Percentiles rank a stretch among this genome's conserved stretches.
Conservation (phyloP, 2,797 vertebrate species). For the Etheostoma nigrum region DNA sequence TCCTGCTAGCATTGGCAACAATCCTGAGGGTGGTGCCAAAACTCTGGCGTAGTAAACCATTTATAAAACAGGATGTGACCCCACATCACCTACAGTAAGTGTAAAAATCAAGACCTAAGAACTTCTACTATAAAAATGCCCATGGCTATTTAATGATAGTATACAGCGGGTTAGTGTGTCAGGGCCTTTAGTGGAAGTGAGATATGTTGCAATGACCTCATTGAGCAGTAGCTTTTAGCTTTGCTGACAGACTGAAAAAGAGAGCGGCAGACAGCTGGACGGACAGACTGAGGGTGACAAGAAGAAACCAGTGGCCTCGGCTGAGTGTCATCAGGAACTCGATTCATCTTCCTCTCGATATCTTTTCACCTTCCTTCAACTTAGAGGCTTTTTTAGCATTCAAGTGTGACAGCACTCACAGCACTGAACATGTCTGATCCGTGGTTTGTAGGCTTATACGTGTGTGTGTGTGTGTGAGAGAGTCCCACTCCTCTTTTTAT, state of each 20-base stretch:
- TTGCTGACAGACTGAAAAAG: slow-evolving; percentile 62
- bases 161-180: no score
- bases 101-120: not conserved
- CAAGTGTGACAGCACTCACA: not conserved
- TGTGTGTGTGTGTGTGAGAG: slow-evolving; percentile 16
- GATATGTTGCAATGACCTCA: slow-evolving; percentile 29
- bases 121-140: not conserved
- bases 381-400: not conserved
- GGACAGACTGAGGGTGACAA: not conserved
- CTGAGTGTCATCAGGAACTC: slow-evolving; percentile 20
- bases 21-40: slow-evolving; percentile 8
- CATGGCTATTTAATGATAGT: not conserved
- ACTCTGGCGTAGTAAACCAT: not conserved
- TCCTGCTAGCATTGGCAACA: not conserved
- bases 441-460: no score
- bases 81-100: not conserved
- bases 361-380: slow-evolving; percentile 20
- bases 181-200: slow-evolving; percentile 20
- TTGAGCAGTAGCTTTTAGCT: slow-evolving; percentile 47
- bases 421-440: no score
- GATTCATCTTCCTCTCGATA: slow-evolving; percentile 46
- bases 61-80: no score
- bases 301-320: not conserved
- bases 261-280: slow-evolving; percentile 37
- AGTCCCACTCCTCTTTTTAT: not conserved